Evolutionary conservation across 2,797 vertebrate species (phyloP), one percentile per base, ranked within the genome.

Genomic region (Sebastiscus albofasciatus): DNA sequence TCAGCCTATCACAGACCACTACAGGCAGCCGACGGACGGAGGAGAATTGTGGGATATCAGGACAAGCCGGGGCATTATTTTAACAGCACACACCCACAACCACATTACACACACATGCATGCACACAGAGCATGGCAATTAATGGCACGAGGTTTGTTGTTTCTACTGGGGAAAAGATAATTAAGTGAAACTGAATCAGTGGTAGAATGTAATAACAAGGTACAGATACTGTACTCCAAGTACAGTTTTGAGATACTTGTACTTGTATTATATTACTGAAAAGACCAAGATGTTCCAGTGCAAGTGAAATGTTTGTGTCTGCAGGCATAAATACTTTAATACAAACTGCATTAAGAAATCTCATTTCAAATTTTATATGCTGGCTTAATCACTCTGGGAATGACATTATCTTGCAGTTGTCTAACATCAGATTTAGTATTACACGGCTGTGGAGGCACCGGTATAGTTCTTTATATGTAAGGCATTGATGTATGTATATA

Each of bases 21-120:
- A 42, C 39, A 42, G 39, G 39, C 39, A 42, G 39, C 39, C 39
- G 39, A 42, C 39, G 39, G 39, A 36, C 34, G 62, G 39, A 83
- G 87, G 10, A 89, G 93, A 78, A 94, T 93, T 92, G 90, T 95
- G 94, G 94, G 93, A 94, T 91, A 92, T 83, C 65, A 70, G 81
- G 74, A 94, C 93, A 94, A 94, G 89, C 92, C 90, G 85, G 83
- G 77, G 73, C 75, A 75, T 91, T 91, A 89, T 91, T 88, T 86
- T 22, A 85, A 55, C 71, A 76, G 55, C 67, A 56, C 75, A 8
- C 69, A 33, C 73, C 72, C 27, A n/a, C 49, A 27, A 54, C 34
- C 52, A 29, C 60, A 8, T 66, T 66, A 1, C 29, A 33, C 26
- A 11, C 54, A 4, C 54, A 5, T 29, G 56, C 14, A 18, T 20